A percentile compares a stretch with the other conserved stretches of the same genome.
These are phyloP conservation scores for Pantherophis vulpinus DNA, from an alignment of 2,797 vertebrate species.

Conservation along the genomic window DNA sequence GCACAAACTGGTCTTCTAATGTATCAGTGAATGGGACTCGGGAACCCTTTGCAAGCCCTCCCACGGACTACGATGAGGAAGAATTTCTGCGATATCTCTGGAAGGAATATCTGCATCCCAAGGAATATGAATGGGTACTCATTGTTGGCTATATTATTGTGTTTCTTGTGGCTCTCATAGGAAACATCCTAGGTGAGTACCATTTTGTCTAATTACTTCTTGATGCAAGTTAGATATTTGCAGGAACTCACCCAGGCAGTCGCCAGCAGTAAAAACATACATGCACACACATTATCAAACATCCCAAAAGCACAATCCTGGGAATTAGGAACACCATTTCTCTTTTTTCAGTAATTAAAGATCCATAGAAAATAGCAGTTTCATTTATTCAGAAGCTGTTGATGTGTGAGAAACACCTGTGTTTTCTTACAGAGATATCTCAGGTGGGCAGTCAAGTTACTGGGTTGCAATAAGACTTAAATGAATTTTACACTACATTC, in stretches of 20 bases:
- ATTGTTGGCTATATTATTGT: constrained; percentile 92
- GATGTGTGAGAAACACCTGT: neutral
- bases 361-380: neutral
- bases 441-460: neutral
- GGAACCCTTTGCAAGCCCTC: constrained; percentile 66
- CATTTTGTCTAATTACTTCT: neutral
- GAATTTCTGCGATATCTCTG: constrained; percentile 91
- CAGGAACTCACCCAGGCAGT: neutral
- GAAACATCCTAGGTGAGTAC: constrained; percentile 90
- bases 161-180: constrained; percentile 89
- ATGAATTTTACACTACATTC: neutral
- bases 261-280: neutral
- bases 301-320: neutral
- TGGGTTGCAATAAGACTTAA: neutral
- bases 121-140: constrained; percentile 94
- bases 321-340: neutral
- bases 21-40: constrained; percentile 74
- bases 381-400: neutral
- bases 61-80: constrained; percentile 88
- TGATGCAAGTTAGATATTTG: neutral
- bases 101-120: constrained; percentile 92
- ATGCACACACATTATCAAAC: neutral
- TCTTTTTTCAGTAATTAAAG: neutral
- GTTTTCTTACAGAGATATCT: neutral
- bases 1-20: constrained; percentile 75